Evolutionary conservation across 2,888 invertebrate genomes (phyloP).

Genomic region (Smittia aterrima): DNA sequence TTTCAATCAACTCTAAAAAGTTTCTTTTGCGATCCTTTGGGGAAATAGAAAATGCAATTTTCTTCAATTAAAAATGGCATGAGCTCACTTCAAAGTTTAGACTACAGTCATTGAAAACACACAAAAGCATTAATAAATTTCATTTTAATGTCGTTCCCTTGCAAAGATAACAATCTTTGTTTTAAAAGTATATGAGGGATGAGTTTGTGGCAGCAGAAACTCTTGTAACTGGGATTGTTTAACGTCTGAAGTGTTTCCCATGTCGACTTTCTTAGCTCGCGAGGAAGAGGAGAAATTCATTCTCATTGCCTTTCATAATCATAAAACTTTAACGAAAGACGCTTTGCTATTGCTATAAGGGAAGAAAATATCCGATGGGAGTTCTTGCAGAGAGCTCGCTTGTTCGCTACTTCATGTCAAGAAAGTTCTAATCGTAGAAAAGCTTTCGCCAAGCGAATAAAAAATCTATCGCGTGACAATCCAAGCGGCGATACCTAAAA

Average conservation of each 20-base stretch:
- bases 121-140: not conserved
- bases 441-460: not conserved
- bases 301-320: not conserved
- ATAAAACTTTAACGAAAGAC: conserved; percentile 5
- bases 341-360: not conserved
- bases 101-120: not conserved
- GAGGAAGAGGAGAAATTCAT: not conserved
- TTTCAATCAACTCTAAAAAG: too few relatives aligned
- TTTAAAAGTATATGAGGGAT: not conserved
- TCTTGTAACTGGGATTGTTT: not conserved
- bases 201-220: not conserved
- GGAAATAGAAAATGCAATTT: too few relatives aligned
- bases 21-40: too few relatives aligned
- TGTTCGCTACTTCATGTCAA: too few relatives aligned
- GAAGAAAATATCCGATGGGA: not conserved
- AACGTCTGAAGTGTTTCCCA: not conserved
- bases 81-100: not conserved
- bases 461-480: conserved; percentile 13
- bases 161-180: not conserved
- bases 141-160: not conserved
- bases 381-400: not conserved
- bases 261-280: not conserved
- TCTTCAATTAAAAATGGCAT: too few relatives aligned
- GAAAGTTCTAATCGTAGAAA: too few relatives aligned
- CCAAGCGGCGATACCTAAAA: not conserved